Evolutionary conservation across 1,140 invertebrate species (phyloP), one percentile per base, ranked within the genome.

Genomic region (Drosophila triauraria): DNA sequence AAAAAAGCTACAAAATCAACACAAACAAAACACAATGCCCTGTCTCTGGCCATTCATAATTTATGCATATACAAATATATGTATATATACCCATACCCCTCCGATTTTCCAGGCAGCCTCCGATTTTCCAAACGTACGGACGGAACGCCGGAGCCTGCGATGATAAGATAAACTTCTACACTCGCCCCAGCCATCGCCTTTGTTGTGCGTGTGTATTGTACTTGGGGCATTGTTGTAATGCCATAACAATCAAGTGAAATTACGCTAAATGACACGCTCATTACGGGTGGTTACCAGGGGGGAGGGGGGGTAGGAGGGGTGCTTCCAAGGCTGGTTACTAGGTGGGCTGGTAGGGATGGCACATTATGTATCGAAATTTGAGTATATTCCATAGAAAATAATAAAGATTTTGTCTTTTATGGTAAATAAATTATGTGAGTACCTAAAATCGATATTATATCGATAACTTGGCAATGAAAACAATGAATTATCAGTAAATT

Each of bases 191-290:
- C 12, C 43, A 15, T 40, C 40, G 48, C 56, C 35, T 42, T 60
- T 47, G 60, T 51, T 69, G 75, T 53, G 57, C 64, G 58, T 67
- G 60, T 68, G 81, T 83, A 44, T 74, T 61, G 48, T 67, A 48
- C 43, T 30, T 67, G 38, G 58, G 40, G 59, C 63, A 74, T 88
- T 77, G 68, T 70, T 80, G 81, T 90, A 90, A 84, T 88, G 77
- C 85, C 85, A 88, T 88, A 88, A 88, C 85, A 88, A 88, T 88
- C 85, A 90, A 90, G 56, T 68, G 61, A 88, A 88, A 88, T 88
- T 88, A 88, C 84, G 80, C 78, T 90, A 88, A 88, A 88, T 90
- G 84, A 88, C 85, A 90, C 82, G 85, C 84, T 88, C 84, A 88
- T 88, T 88, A 88, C 80, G 84, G 75, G 23, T 69, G 75, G 42